Evolutionary conservation across 2,888 invertebrate genomes (phyloP).

Genomic region (Platynereis dumerilii): DNA sequence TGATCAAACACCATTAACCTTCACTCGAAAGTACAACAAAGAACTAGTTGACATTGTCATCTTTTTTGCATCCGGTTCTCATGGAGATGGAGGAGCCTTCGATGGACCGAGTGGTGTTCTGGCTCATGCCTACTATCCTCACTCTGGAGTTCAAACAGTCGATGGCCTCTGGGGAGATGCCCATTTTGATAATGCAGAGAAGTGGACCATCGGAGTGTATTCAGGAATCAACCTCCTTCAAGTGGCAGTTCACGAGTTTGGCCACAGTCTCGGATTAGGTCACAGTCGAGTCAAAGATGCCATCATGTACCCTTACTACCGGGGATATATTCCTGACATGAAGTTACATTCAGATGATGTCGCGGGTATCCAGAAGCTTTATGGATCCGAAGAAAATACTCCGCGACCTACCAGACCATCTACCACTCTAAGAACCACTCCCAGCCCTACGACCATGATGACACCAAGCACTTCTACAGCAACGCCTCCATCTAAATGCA

Average conservation of each 20-base stretch:
- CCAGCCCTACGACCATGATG: no score
- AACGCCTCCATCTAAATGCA: no score
- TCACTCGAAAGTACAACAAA: not conserved
- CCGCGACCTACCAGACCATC: no score
- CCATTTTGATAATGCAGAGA: not conserved
- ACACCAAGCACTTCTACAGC: no score
- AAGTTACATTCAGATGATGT: constrained; percentile 27
- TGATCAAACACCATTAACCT: not conserved
- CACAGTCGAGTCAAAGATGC: constrained; percentile 42
- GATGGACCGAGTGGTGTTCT: not conserved
- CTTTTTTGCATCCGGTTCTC: not conserved
- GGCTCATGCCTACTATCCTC: not conserved
- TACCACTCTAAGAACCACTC: no score
- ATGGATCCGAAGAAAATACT: no score
- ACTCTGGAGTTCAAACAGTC: no score
- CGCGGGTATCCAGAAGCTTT: constrained; percentile 17
- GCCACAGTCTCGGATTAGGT: no score
- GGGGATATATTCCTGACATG: constrained; percentile 49
- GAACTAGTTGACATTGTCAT: not conserved
- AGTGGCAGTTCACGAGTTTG: no score
- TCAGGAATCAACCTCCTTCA: no score
- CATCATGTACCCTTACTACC: constrained; percentile 62
- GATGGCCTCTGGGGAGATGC: not conserved
- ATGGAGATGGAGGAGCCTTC: not conserved
- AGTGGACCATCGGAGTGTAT: not conserved